Base-by-base conservation (phyloP, 2,888 invertebrate genomes). In the Sphaerophoria taeniata region DNA sequence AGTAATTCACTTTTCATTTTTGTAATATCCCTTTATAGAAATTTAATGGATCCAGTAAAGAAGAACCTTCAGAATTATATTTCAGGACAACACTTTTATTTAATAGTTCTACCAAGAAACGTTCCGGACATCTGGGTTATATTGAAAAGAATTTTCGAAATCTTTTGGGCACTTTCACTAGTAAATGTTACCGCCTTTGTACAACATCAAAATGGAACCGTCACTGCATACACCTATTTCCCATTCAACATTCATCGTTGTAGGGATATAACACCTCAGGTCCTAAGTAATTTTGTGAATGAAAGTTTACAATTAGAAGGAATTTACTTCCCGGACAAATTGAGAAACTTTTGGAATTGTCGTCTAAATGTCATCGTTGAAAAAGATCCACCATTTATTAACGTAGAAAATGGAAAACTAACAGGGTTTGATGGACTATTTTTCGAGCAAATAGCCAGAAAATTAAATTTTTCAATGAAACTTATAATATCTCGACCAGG, bases 181-280 rank as follows among this genome's bases (percentile, higher is more conserved):
- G n/a, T 69, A 6, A 69, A 69, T 39, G 69, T 69, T 11, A 76
- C 67, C 51, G 60, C 49, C 11, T 5, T 76, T 4, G 11, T 51
- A 2, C 69, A 76, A 14, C 34, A 45, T 6, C 7, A 9, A 5
- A 14, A 33, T 43, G 75, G 69, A 76, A 51, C 7, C 3, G 14
- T 76, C 14, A 69, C 67, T n/a, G 2, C 69, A 4, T 76, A 69
- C 51, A 76, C 69, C 12, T 76, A 51, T 11, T 69, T 14, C 24
- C 75, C 69, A 9, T 76, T 69, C 60, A 60, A 39, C 2, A n/a
- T 43, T 14, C 24, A 34, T 0, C 51, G 3, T 9, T 76, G 75
- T 11, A 60, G 6, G 4, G 58, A 67, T 12, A 58, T 2, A 0
- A 39, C 43, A 3, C 69, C 75, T 1, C 33, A n/a, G 9, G 16